Evolutionary conservation across 2,113 vertebrate genomes (phyloP).

Genomic region (Chiloscyllium plagiosum): DNA sequence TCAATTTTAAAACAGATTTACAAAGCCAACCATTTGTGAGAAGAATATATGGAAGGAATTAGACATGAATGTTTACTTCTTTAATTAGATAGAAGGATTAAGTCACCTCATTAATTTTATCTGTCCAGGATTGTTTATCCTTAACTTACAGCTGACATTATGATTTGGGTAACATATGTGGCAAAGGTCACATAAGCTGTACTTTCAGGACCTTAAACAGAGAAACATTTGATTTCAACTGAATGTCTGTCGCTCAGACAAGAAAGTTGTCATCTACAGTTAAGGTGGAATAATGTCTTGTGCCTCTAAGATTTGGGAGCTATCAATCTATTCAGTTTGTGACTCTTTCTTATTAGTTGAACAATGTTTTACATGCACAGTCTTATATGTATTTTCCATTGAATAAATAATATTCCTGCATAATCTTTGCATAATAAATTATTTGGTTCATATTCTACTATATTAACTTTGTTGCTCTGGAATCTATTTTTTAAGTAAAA

Average conservation of each 20-base stretch:
- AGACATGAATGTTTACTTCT: neutral
- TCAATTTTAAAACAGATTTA: slow-evolving; percentile 5
- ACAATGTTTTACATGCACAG: neutral
- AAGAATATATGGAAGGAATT: neutral
- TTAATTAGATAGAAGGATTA: neutral
- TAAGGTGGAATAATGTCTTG: neutral
- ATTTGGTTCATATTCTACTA: neutral
- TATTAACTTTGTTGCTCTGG: neutral
- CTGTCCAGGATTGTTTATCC: neutral
- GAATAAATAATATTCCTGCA: neutral
- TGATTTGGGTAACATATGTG: neutral
- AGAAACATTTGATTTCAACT: neutral
- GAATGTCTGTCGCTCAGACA: neutral
- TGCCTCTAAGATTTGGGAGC: neutral
- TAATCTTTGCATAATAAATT: neutral
- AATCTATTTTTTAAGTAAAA: neutral
- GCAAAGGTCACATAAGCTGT: neutral
- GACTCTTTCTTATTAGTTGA: neutral
- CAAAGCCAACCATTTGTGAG: neutral
- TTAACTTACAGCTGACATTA: neutral
- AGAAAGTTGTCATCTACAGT: neutral
- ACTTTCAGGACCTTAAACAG: neutral
- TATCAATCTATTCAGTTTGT: slow-evolving; percentile 11
- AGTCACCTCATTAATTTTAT: neutral
- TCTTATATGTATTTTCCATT: neutral